Percentiles rank a stretch among this genome's conserved stretches.
These are phyloP conservation scores for Brenthis daphne DNA, from an alignment of 2,888 invertebrate genomes.

Conservation along the genomic window DNA sequence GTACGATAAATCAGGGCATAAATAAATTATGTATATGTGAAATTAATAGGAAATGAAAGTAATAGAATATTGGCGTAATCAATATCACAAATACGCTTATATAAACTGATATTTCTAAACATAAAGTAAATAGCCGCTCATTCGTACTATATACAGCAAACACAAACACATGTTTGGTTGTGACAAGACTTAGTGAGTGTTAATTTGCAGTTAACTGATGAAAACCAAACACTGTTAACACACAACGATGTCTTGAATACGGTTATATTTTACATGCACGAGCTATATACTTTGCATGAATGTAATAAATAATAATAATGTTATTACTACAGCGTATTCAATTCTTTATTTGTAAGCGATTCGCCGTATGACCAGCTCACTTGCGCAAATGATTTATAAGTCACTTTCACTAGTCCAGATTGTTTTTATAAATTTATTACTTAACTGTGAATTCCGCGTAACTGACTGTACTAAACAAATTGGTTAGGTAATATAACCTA, in stretches of 20 bases:
- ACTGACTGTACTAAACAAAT: background rate
- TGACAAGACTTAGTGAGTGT: conserved; percentile 43
- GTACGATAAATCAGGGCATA: no score
- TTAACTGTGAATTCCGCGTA: background rate
- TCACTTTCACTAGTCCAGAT: conserved; percentile 11
- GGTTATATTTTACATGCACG: conserved; percentile 24
- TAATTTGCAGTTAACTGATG: conserved; percentile 48
- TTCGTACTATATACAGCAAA: conserved; percentile 15
- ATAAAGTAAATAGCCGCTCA: conserved; percentile 7
- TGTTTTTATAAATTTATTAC: conserved; percentile 7
- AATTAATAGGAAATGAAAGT: no score
- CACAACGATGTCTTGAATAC: conserved; percentile 27
- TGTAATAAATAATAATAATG: background rate
- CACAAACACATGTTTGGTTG: conserved; percentile 30
- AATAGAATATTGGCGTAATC: no score
- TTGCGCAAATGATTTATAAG: conserved; percentile 19
- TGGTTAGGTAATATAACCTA: no score
- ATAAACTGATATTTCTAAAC: conserved; percentile 2
- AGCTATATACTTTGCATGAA: background rate
- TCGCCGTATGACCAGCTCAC: conserved; percentile 7
- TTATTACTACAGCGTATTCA: background rate
- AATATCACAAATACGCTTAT: background rate
- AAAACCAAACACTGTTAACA: conserved; percentile 43
- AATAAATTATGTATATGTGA: no score
- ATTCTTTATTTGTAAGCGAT: conserved; percentile 12